Base-by-base conservation (phyloP, 1,140 invertebrate species). In the Drosophila pectinifera region DNA sequence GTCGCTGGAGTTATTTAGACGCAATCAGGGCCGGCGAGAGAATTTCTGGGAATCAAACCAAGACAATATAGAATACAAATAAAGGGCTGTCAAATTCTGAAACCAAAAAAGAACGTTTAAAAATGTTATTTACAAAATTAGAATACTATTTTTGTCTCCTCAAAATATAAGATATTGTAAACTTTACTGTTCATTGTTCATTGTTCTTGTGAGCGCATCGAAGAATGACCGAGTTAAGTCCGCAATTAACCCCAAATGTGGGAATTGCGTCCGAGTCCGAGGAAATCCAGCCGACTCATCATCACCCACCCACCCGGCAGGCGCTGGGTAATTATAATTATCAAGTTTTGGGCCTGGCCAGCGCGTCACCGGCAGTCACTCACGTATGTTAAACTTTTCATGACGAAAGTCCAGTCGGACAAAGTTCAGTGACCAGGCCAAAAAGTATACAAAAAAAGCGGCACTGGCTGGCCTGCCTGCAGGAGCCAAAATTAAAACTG, bases 401-500 rank as follows among this genome's bases (percentile, higher is more conserved):
- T 88, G 83, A 88, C 83, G 83, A 83, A 89, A 88, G 83, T 89
- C 83, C 83, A 88, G 55, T 88, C 83, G 83, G 83, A 88, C 83
- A 88, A 88, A 88, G 83, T 89, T 88, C 83, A 84, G 39, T 76
- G 84, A 88, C 83, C 83, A 77, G 16, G 39, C 76, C 62, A 57
- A 65, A 57, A 64, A 62, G 61, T n/a, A n/a, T n/a, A 28, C 55
- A 18, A 18, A 28, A 22, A 42, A 54, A n/a, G n/a, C 41, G 14
- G 42, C 41, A 5, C 22, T 31, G 61, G 38, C 56, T 26, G 5
- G 4, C 26, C 26, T 14, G 26, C 28, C 28, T 34, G 48, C 48
- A 68, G 64, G 34, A 26, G 42, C 73, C 63, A 49, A 78, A 72
- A 79, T 55, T 65, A 74, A 86, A 62, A 63, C 64, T 57, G 51